A percentile compares a stretch with the other conserved stretches of the same genome.
Evolutionary conservation across 2,113 vertebrate genomes (phyloP).

Genomic region (Pelmatolapia mariae): DNA sequence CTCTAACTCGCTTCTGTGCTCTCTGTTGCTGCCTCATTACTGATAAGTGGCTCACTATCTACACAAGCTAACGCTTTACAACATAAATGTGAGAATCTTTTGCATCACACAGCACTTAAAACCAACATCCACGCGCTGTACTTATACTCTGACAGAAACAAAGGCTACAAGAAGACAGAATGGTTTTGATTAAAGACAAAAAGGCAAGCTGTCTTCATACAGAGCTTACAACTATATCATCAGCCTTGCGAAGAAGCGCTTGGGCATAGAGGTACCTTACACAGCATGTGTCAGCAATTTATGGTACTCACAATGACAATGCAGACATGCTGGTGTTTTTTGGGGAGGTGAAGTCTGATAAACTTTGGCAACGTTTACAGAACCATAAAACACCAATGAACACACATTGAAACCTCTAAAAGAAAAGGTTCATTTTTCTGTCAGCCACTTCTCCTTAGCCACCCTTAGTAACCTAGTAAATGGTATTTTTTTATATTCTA

Average conservation of each 20-base stretch:
- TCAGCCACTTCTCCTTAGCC: not conserved
- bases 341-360: not conserved
- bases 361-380: not conserved
- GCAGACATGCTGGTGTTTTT: not conserved
- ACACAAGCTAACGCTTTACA: conserved; percentile 2
- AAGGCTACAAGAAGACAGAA: not conserved
- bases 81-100: not conserved
- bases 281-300: not conserved
- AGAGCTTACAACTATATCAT: not conserved
- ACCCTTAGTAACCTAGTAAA: not conserved
- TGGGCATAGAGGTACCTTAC: not conserved
- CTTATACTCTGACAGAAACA: not conserved
- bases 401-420: not conserved
- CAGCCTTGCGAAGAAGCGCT: not conserved
- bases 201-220: not conserved
- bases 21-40: conserved; percentile 16
- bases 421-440: not conserved
- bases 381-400: not conserved
- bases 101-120: not conserved
- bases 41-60: conserved; percentile 22
- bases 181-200: not conserved
- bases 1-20: not conserved
- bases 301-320: not conserved
- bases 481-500: not conserved
- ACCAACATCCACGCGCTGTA: not conserved